phyloP scores from a whole-genome alignment of 1,140 invertebrate species.

The Cotesia glomerata region DNA sequence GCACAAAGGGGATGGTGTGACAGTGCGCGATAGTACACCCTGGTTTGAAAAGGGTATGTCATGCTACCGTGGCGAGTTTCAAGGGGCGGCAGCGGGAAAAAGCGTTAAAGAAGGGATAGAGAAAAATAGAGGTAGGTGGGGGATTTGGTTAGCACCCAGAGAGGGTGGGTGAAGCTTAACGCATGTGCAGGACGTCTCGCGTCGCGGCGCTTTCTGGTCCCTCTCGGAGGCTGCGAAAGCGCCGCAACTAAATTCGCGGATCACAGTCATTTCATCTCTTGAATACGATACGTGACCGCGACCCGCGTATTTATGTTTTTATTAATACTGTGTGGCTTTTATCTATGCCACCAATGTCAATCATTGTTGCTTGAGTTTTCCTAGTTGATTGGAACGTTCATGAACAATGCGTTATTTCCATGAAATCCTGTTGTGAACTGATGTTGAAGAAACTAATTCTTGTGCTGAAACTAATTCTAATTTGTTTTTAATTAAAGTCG shows the following conservation, averaged over 20 bases:
- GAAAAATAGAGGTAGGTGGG: constrained; percentile 35
- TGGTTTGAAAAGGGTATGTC: constrained; percentile 27
- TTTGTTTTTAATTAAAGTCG: neutral
- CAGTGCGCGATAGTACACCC: constrained; percentile 43
- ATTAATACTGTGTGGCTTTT: neutral
- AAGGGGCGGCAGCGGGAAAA: constrained; percentile 20
- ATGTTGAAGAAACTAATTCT: neutral
- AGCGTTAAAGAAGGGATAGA: constrained; percentile 27
- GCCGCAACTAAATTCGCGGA: constrained; percentile 59
- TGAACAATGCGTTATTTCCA: neutral
- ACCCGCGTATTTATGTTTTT: constrained; percentile 1
- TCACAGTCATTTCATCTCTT: constrained; percentile 61
- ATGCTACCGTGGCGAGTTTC: constrained; percentile 23
- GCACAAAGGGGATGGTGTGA: constrained; percentile 55
- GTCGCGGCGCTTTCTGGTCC: constrained; percentile 58
- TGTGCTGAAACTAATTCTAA: neutral
- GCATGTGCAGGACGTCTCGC: constrained; percentile 63
- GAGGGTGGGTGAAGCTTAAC: constrained; percentile 53
- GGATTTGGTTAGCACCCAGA: constrained; percentile 28
- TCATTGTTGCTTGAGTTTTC: neutral
- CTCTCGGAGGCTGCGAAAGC: constrained; percentile 58
- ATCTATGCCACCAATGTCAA: neutral
- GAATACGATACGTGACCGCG: constrained; percentile 51
- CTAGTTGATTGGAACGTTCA: neutral
- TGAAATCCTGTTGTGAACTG: neutral